phyloP scores from a whole-genome alignment of 2,113 vertebrate species.

The Alexandromys fortis region DNA sequence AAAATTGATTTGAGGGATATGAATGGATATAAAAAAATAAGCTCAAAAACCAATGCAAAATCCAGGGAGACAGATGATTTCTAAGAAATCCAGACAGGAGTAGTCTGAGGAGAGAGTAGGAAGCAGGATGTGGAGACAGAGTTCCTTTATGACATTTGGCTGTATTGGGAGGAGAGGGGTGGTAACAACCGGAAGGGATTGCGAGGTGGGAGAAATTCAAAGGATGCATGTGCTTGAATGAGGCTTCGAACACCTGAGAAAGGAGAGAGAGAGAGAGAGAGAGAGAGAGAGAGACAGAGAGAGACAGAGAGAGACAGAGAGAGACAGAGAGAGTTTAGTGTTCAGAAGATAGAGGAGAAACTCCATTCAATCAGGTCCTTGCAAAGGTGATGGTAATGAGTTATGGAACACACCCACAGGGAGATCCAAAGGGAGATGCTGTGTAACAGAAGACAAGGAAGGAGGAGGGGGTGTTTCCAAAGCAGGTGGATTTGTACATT shows the following conservation, averaged over 20 bases:
- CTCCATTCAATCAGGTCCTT: not conserved
- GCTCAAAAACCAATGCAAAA: not conserved
- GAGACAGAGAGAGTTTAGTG: not conserved
- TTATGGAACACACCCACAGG: not conserved
- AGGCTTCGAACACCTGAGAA: not conserved
- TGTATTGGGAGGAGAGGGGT: not conserved
- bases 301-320: not conserved
- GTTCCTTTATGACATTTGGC: not conserved
- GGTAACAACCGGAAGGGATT: not conserved
- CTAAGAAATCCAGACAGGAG: not conserved
- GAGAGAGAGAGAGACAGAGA: not conserved
- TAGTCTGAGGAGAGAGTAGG: not conserved
- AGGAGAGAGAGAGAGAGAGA: not conserved
- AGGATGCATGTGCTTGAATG: not conserved
- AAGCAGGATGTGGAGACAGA: not conserved
- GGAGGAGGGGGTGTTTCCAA: not conserved
- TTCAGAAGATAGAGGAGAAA: conserved; percentile 40
- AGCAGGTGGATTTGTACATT: not conserved
- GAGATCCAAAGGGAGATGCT: not conserved
- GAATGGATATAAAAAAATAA: conserved; percentile 23
- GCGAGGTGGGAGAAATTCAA: conserved; percentile 4
- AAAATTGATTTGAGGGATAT: conserved; percentile 15
- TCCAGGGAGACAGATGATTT: not conserved
- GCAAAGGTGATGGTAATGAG: conserved; percentile 4
- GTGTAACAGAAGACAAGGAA: not conserved